Percentiles rank a stretch among this genome's conserved stretches.
These are phyloP conservation scores for Ophthalmotilapia sp. DNA, from an alignment of 2,113 vertebrate species.

Conservation along the genomic window DNA sequence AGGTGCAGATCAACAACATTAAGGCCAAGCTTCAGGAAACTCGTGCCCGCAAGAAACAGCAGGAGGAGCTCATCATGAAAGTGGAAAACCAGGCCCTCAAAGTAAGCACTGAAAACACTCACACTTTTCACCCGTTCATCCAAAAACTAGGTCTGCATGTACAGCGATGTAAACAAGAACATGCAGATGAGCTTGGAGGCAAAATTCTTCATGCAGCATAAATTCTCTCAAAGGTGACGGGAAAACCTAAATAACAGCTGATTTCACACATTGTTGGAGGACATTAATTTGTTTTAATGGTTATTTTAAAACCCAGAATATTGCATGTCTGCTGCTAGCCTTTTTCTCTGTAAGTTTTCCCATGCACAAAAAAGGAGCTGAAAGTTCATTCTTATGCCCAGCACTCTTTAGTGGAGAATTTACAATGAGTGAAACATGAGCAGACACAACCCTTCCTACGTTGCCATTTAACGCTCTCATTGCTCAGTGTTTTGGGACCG, in stretches of 20 bases:
- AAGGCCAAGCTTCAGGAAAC: conserved; percentile 93
- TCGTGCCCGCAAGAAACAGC: conserved; percentile 88
- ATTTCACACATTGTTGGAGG: background rate
- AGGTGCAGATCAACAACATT: conserved; percentile 90
- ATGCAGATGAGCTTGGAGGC: background rate
- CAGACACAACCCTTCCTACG: conserved; percentile 20
- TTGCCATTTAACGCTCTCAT: conserved; percentile 38
- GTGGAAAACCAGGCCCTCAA: conserved; percentile 97
- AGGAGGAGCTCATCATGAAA: conserved; percentile 97
- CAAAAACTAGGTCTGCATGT: conserved; percentile 19
- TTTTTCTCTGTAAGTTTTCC: background rate
- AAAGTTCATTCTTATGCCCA: conserved; percentile 2
- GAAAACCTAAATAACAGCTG: conserved; percentile 9
- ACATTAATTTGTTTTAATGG: background rate
- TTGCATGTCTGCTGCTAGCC: background rate
- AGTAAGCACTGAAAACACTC: conserved; percentile 61
- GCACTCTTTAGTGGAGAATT: conserved; percentile 19
- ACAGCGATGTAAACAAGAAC: conserved; percentile 4
- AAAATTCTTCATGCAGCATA: conserved; percentile 10
- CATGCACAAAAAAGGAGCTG: background rate
- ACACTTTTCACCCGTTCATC: background rate
- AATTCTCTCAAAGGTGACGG: background rate
- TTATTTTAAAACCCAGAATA: conserved; percentile 3
- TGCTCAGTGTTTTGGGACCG: conserved; percentile 18
- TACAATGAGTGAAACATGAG: conserved; percentile 30